Evolutionary conservation across 2,113 vertebrate genomes (phyloP).

Genomic region (Phyllopteryx taeniolatus): DNA sequence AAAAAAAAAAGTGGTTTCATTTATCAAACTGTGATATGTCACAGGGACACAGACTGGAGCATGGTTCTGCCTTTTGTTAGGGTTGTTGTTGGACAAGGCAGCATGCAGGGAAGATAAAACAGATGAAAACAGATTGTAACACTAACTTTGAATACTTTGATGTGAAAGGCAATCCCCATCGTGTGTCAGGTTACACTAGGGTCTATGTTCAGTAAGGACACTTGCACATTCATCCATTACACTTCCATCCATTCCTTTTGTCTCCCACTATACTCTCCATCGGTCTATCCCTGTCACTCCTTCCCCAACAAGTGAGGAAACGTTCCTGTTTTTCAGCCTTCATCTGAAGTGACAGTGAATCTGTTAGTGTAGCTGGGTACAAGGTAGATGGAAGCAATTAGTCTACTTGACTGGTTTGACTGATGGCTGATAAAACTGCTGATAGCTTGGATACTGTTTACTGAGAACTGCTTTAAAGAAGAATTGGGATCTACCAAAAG

Average conservation of each 20-base stretch:
- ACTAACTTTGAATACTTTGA: constrained; percentile 3
- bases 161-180: constrained; percentile 13
- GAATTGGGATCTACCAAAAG: not conserved
- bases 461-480: not conserved
- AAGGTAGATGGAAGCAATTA: constrained; percentile 9
- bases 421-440: not conserved
- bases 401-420: constrained; percentile 5
- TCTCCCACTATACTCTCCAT: constrained; percentile 8
- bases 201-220: constrained; percentile 19
- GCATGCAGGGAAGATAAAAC: not conserved
- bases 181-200: constrained; percentile 18
- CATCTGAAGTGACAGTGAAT: constrained; percentile 15
- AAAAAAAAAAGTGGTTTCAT: constrained; percentile 20
- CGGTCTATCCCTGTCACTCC: constrained; percentile 20
- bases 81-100: not conserved
- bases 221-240: constrained; percentile 27
- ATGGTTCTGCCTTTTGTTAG: constrained; percentile 12
- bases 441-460: not conserved
- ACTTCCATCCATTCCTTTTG: constrained; percentile 28
- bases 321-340: constrained; percentile 20
- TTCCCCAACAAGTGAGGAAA: constrained; percentile 10
- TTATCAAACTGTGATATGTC: constrained; percentile 23
- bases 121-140: not conserved
- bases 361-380: constrained; percentile 13
- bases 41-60: not conserved